Base-by-base conservation (phyloP, 1,140 invertebrate genomes). In the Portunus trituberculatus region DNA sequence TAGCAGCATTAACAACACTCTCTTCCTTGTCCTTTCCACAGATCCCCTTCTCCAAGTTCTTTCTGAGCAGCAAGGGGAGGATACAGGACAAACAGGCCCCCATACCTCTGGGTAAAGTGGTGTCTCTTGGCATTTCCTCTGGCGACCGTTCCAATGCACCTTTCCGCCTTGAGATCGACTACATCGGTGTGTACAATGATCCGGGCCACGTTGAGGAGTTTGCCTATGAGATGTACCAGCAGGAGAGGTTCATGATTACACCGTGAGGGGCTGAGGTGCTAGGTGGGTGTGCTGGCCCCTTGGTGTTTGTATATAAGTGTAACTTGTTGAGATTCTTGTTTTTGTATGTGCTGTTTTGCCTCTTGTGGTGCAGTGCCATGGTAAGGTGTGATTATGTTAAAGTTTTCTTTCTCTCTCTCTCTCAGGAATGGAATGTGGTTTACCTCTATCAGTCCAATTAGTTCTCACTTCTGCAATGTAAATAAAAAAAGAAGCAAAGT, bases 21-120 rank as follows among this genome's bases (percentile, higher is more conserved):
- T 25, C n/a, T 87, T 28, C 45, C 31, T 16, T 87, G 4, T 87
- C 32, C 86, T 87, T 12, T 39, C 91, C 46, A n/a, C 97, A 98
- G 98, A 99, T 99, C 96, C 99, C 99, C 29, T 99, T 99, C 97
- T 99, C 99, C 7, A 99, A 99, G 97, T 99, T 99, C 97, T 98
- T 98, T 93, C 97, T 99, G 25, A 97, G 97, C 8, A 98, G 98
- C 25, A 99, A 99, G 97, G 99, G 99, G 6, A 97, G 98, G n/a
- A 97, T 99, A 83, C 99, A 99, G 97, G 99, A 99, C 97, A 97
- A 97, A 32, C 99, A 99, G 97, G 96, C 93, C 25, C 96, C 97
- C 16, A 97, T 99, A 31, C 97, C 97, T 0, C 96, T 98, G 28
- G 96, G 98, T 91, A 97, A 96, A 96, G 97, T 99, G 3, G 97